These are phyloP conservation scores for Junco hyemalis DNA, from an alignment of 2,113 vertebrate genomes.

Conservation along the genomic window DNA sequence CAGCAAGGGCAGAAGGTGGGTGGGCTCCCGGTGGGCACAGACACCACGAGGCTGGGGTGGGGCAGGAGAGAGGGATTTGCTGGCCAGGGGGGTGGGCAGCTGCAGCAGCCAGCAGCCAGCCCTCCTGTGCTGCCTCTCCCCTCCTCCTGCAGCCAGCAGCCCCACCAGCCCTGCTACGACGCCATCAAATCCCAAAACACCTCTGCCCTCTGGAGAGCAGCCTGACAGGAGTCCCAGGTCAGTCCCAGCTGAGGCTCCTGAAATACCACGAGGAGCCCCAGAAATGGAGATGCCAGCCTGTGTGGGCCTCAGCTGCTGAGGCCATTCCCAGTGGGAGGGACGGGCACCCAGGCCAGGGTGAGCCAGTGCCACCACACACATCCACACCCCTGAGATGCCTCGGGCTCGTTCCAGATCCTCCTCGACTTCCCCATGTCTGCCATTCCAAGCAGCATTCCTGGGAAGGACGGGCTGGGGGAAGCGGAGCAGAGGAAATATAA, in stretches of 20 bases:
- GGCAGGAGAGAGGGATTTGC: background rate
- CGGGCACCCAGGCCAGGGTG: accelerated
- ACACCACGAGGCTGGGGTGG: background rate
- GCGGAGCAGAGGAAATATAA: constrained; percentile 70
- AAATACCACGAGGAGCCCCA: accelerated
- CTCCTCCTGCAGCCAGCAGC: accelerated
- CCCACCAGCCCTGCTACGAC: accelerated
- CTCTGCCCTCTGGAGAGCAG: background rate
- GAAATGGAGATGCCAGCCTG: accelerated
- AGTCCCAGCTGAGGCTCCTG: background rate
- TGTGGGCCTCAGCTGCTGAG: background rate
- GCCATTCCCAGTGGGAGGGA: background rate
- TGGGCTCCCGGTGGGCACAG: accelerated
- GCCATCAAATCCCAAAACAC: background rate
- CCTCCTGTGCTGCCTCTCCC: background rate
- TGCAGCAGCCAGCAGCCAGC: background rate
- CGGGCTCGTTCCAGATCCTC: background rate
- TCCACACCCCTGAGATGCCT: background rate
- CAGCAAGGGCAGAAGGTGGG: background rate
- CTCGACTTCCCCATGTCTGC: constrained; percentile 3
- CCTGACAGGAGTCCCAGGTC: background rate
- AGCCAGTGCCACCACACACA: accelerated
- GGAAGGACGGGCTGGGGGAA: background rate
- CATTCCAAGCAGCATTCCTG: constrained; percentile 33
- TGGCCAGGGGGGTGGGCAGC: background rate